Base-by-base conservation (phyloP, 2,113 vertebrate genomes). In the Apistogramma diplotaenia region DNA sequence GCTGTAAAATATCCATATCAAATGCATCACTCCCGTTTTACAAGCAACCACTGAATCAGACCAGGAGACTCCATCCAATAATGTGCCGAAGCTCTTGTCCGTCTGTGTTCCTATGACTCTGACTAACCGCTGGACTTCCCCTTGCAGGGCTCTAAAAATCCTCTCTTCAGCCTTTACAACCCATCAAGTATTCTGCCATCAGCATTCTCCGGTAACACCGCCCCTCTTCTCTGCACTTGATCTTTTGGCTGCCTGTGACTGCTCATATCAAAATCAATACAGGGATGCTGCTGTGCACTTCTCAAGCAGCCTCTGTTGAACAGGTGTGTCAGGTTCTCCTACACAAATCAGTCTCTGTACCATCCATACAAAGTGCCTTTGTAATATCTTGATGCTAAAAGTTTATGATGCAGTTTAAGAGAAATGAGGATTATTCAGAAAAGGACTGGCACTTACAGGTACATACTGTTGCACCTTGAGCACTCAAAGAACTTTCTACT, bases 141-240 rank as follows among this genome's bases (percentile, higher is more conserved):
- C 76, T 82, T 83, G 54, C 65, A 83, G 61, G 10, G 7, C 46
- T 76, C 27, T 80, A 25, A 8, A 65, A 80, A 84, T 65, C 60
- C 51, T 76, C 59, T 46, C 70, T 76, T 85, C 62, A 84, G 57
- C 57, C 59, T 83, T 81, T 67, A 74, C 81, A 70, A 70, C 71
- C 84, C 85, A 87, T 92, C 78, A 78, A 46, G 78, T 31, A 85
- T 86, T 86, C 89, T 82, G 80, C 70, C 67, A 80, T 37, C 10
- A 7, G 18, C 56, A 78, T 67, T 76, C 83, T 85, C 56, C 78
- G 70, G 15, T 35, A 82, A 74, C 76, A 78, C 73, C 62, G 7
- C 62, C 62, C 62, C 33, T n/a, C 58, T 58, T 46, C 58, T 76
- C 10, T 84, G 55, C 40, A 72, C 70, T 70, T 2, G 16, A 76